A percentile compares a stretch with the other conserved stretches of the same genome.
phyloP scores from a whole-genome alignment of 1,140 invertebrate species.

The Hermetia illucens region DNA sequence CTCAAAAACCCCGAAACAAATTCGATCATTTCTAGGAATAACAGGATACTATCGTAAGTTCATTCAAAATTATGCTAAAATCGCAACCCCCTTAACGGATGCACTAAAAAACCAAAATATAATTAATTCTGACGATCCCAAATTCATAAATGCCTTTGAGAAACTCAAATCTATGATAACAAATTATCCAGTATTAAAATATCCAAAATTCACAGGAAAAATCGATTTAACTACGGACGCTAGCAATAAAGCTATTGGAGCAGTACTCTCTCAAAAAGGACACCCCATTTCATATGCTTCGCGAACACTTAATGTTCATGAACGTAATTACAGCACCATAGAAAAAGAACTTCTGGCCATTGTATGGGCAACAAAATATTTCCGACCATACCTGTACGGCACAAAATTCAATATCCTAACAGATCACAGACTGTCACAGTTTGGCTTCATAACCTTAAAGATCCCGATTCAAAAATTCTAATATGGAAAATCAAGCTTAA shows the following conservation, averaged over 20 bases:
- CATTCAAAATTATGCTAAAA: too few relatives aligned
- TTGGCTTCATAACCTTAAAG: constrained; percentile 30
- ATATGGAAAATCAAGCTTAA: constrained; percentile 28
- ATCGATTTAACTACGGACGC: too few relatives aligned
- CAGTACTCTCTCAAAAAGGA: constrained; percentile 7
- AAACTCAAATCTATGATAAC: too few relatives aligned
- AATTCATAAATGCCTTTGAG: too few relatives aligned
- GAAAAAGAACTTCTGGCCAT: constrained; percentile 22
- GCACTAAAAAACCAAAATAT: too few relatives aligned
- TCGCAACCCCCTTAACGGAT: too few relatives aligned
- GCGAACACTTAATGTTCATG: constrained; percentile 26
- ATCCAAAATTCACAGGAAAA: too few relatives aligned
- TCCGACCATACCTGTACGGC: constrained; percentile 31
- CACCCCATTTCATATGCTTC: constrained; percentile 27
- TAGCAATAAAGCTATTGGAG: constrained; percentile 1
- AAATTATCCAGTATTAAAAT: too few relatives aligned
- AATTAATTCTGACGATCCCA: too few relatives aligned
- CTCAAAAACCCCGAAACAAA: too few relatives aligned
- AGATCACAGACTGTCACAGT: constrained; percentile 32
- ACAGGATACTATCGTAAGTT: too few relatives aligned
- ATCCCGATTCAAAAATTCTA: constrained; percentile 33
- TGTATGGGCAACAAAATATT: constrained; percentile 32
- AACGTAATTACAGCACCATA: constrained; percentile 24
- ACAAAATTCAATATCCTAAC: constrained; percentile 30
- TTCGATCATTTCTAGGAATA: too few relatives aligned